These are phyloP conservation scores for Ictalurus punctatus DNA, from an alignment of 2,113 vertebrate genomes.

Conservation along the genomic window DNA sequence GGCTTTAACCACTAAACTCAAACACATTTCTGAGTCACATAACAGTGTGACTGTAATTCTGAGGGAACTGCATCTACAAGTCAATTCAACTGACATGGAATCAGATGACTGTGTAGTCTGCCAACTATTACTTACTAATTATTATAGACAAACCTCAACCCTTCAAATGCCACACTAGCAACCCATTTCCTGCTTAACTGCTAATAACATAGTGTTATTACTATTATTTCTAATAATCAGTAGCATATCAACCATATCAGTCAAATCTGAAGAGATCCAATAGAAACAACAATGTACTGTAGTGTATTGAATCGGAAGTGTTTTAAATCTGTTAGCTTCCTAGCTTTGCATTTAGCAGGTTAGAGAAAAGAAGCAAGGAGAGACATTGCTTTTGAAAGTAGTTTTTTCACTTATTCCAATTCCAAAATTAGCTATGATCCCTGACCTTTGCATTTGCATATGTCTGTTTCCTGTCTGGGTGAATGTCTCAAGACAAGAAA, in stretches of 20 bases:
- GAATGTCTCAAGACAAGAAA: background rate
- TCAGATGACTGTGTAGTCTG: background rate
- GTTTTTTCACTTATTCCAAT: background rate
- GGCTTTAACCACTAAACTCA: background rate
- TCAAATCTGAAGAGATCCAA: background rate
- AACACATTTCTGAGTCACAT: background rate
- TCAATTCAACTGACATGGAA: background rate
- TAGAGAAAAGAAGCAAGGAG: background rate
- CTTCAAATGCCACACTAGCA: background rate
- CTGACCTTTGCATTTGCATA: conserved; percentile 26
- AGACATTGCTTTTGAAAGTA: background rate
- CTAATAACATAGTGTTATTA: background rate
- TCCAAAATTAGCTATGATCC: conserved; percentile 16
- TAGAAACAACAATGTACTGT: background rate
- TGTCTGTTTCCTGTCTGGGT: conserved; percentile 23
- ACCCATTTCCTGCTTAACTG: background rate
- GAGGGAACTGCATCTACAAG: background rate
- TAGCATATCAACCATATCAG: background rate
- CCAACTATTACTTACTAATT: background rate
- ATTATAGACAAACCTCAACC: background rate
- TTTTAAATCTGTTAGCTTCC: background rate
- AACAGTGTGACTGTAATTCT: background rate
- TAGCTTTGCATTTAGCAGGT: background rate
- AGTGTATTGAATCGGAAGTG: background rate
- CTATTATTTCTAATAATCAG: background rate